Conservation (phyloP, 1,140 invertebrate species). For the Drosophila setifemur region DNA sequence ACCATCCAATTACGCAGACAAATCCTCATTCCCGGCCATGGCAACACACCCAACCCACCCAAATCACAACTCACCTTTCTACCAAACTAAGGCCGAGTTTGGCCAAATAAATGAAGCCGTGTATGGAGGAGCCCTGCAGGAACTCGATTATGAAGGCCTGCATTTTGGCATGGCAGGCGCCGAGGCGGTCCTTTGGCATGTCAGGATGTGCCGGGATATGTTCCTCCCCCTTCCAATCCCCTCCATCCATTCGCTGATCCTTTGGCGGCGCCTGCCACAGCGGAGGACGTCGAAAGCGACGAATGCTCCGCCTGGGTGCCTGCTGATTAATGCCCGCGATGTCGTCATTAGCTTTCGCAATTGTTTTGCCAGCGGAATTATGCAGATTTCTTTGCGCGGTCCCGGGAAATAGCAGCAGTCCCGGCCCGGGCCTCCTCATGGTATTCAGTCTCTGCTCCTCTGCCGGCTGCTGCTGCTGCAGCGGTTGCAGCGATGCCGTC, state of each 20-base stretch:
- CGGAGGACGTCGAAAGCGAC: conserved; percentile 70
- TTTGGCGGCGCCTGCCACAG: conserved; percentile 44
- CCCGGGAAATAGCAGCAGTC: conserved; percentile 64
- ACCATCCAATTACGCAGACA: neutral
- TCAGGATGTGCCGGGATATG: neutral
- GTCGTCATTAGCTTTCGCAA: conserved; percentile 42
- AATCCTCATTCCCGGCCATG: neutral
- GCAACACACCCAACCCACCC: too few relatives aligned
- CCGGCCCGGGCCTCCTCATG: conserved; percentile 27
- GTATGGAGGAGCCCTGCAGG: conserved; percentile 74
- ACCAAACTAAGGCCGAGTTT: conserved; percentile 72
- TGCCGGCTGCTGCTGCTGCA: neutral
- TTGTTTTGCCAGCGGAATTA: conserved; percentile 35
- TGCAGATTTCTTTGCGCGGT: conserved; percentile 49
- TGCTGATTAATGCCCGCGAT: conserved; percentile 52
- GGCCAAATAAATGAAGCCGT: conserved; percentile 80
- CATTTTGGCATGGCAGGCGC: conserved; percentile 49
- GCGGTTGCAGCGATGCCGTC: conserved; percentile 43
- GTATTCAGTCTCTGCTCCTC: neutral
- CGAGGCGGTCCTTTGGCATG: neutral
- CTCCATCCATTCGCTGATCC: conserved; percentile 1
- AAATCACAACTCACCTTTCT: conserved; percentile 68
- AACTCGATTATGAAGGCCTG: conserved; percentile 78
- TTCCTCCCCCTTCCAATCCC: neutral
- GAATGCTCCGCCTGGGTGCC: conserved; percentile 40